Evolutionary conservation across 2,113 vertebrate species (phyloP).

Genomic region (Laticauda colubrina): DNA sequence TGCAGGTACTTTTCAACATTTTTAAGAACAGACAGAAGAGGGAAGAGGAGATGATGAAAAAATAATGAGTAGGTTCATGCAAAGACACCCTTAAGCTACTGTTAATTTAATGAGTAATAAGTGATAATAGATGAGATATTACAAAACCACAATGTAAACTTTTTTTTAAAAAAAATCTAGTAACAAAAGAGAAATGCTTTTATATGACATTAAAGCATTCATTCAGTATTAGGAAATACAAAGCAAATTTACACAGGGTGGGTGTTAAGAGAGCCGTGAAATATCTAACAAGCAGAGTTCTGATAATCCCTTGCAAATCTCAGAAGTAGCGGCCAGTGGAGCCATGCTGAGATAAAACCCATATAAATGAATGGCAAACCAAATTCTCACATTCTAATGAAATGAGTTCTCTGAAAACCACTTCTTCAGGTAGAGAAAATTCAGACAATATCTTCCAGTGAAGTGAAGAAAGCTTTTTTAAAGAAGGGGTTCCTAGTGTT

Average conservation of each 20-base stretch:
- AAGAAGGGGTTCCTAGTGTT: conserved; percentile 38
- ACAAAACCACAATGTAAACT: not conserved
- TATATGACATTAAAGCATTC: conserved; percentile 1
- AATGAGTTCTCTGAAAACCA: conserved; percentile 38
- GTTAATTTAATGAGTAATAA: not conserved
- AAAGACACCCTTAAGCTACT: not conserved
- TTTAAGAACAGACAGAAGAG: not conserved
- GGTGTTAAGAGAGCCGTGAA: not conserved
- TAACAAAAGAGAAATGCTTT: not conserved
- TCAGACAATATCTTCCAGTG: conserved; percentile 35
- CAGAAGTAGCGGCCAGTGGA: conserved; percentile 10
- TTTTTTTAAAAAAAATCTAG: not conserved
- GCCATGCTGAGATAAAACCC: conserved; percentile 12
- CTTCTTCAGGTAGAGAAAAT: conserved; percentile 8
- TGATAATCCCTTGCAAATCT: conserved; percentile 39
- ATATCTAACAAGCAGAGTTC: conserved; percentile 25
- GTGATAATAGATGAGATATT: not conserved
- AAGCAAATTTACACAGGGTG: not conserved
- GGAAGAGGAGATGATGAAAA: not conserved
- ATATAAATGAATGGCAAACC: conserved; percentile 14
- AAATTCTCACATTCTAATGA: conserved; percentile 15
- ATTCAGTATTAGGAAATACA: conserved; percentile 14
- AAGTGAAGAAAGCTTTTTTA: conserved; percentile 32
- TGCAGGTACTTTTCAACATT: not conserved
- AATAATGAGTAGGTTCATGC: not conserved